Evolutionary conservation across 2,113 vertebrate species (phyloP), one percentile per base, ranked within the genome.

Genomic region (Dipodomys ordii): DNA sequence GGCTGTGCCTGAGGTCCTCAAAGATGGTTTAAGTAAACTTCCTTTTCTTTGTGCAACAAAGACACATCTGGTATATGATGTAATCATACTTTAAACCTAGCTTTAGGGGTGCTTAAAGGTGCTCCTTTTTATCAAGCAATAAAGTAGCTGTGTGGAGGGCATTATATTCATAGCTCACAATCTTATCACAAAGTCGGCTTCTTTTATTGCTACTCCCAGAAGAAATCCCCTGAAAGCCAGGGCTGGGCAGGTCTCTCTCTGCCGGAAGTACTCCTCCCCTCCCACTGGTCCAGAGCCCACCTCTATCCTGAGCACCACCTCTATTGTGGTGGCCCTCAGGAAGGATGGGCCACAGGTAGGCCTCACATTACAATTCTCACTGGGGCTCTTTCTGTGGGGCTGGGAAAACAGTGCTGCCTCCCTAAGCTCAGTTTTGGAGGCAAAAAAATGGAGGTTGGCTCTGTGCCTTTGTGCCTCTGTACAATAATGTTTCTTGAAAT

Each of bases 151-250:
- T 65, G 19, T 15, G 23, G 13, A 8, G 9, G 5, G 39, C 64
- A 62, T 49, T 68, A 39, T 8, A 32, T 15, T 76, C 44, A 27
- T 16, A 80, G 87, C 23, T 72, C 71, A 28, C 4, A n/a, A 35
- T 46, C 68, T 93, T 89, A 92, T 87, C 91, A 91, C 87, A 39
- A 77, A 86, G 32, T 71, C 44, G 10, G 6, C 44, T 77, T 83
- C 83, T 83, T 32, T n/a, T 23, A 9, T 67, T 74, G 62, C n/a
- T 73, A 53, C 84, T 95, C 74, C 78, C n/a, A 74, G 28, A 86
- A 91, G 35, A 80, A 87, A 91, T 88, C 27, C 30, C 44, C 23
- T 62, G 27, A 83, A 94, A 87, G 77, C 57, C 64, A 92, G 32
- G 49, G 76, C 88, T 9, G n/a, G 32, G 27, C 44, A 62, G 5